These are phyloP conservation scores for Anarhynchus alexandrinus DNA, from an alignment of 2,113 vertebrate genomes.

Conservation along the genomic window DNA sequence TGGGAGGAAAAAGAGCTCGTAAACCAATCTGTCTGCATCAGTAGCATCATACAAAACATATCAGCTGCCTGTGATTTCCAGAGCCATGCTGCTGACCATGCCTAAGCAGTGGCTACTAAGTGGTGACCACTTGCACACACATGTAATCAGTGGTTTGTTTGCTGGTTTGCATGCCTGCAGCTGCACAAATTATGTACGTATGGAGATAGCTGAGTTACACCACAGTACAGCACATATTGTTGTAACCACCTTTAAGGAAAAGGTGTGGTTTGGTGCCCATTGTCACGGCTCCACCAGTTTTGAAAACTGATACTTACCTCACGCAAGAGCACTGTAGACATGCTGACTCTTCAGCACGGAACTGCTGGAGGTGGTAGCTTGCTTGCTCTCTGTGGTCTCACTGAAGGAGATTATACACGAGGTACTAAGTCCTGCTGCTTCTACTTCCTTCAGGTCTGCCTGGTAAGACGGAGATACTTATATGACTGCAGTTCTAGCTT, in stretches of 20 bases:
- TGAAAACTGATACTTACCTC: not conserved
- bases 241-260: not conserved
- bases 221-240: not conserved
- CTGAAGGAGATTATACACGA: not conserved
- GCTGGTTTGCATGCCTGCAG: not conserved
- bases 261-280: not conserved
- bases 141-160: not conserved
- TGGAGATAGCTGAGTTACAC: not conserved
- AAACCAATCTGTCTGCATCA: not conserved
- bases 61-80: not conserved
- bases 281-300: not conserved
- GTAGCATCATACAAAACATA: not conserved
- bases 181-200: not conserved
- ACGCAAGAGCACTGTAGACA: not conserved
- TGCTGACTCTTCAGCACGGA: not conserved
- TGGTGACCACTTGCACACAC: not conserved
- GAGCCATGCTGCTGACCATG: not conserved
- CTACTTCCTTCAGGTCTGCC: too few species aligned
- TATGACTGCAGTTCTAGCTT: not conserved
- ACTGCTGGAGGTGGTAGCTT: not conserved
- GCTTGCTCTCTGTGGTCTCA: not conserved
- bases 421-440: too few species aligned
- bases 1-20: not conserved
- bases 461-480: not conserved
- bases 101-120: not conserved